These are phyloP conservation scores for Denticeps clupeoides DNA, from an alignment of 2,797 vertebrate genomes.

Conservation along the genomic window DNA sequence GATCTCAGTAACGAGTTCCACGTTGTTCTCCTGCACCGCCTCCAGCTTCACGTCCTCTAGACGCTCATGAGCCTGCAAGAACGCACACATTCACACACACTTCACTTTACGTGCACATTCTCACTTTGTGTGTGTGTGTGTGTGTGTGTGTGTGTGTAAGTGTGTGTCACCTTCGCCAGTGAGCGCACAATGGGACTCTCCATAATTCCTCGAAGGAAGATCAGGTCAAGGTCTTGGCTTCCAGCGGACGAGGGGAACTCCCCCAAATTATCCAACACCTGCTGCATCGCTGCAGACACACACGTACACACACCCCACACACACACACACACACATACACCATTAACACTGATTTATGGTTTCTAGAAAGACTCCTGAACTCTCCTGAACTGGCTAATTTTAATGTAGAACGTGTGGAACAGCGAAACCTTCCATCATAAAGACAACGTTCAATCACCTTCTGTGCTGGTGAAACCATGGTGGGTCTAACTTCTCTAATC, in stretches of 20 bases:
- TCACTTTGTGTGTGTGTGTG: not conserved
- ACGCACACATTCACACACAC: not conserved
- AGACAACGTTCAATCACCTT: too few relatives aligned
- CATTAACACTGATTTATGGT: too few relatives aligned
- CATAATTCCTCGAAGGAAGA: slow-evolving; percentile 97
- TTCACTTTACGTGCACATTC: not conserved
- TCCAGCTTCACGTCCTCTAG: slow-evolving; percentile 92
- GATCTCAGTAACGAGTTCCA: slow-evolving; percentile 93
- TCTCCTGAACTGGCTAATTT: too few relatives aligned
- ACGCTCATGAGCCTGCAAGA: slow-evolving; percentile 74
- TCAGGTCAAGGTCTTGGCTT: slow-evolving; percentile 92
- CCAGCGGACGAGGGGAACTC: slow-evolving; percentile 74
- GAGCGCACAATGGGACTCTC: slow-evolving; percentile 89
- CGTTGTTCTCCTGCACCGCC: slow-evolving; percentile 94
- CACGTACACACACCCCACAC: too few relatives aligned
- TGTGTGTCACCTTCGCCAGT: slow-evolving; percentile 69
- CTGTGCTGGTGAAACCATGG: too few relatives aligned
- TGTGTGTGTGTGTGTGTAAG: not conserved
- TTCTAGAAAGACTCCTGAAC: too few relatives aligned
- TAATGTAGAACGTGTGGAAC: too few relatives aligned
- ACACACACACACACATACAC: too few relatives aligned
- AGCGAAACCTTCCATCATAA: too few relatives aligned
- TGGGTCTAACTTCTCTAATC: too few relatives aligned
- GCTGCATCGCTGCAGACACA: slow-evolving; percentile 97
- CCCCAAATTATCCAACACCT: slow-evolving; percentile 80